These are phyloP conservation scores for Gymnoscelis rufifasciata DNA, from an alignment of 2,888 invertebrate species.

Conservation along the genomic window DNA sequence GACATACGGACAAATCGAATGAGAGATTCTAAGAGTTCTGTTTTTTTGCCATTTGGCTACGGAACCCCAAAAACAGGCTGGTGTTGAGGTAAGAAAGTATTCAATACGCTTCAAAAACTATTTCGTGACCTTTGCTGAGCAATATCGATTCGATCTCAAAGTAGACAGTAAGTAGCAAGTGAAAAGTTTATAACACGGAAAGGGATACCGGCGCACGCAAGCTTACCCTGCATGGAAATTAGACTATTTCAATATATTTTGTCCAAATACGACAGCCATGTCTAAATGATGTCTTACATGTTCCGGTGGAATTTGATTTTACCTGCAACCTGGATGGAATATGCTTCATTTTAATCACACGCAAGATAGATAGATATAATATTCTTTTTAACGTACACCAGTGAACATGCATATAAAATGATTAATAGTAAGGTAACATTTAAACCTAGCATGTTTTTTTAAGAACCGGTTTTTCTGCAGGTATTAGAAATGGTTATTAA, in stretches of 20 bases:
- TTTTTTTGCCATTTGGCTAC: too few relatives aligned
- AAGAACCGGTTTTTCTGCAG: too few relatives aligned
- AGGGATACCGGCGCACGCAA: conserved; percentile 62
- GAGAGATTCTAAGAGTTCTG: too few relatives aligned
- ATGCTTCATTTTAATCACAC: conserved; percentile 9
- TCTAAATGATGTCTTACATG: conserved; percentile 36
- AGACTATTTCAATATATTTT: conserved; percentile 42
- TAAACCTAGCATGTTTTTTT: too few relatives aligned
- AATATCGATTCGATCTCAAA: conserved; percentile 68
- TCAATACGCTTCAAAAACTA: conserved; percentile 20
- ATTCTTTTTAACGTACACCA: too few relatives aligned
- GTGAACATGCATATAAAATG: too few relatives aligned
- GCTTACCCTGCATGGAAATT: conserved; percentile 56
- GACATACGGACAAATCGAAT: too few relatives aligned
- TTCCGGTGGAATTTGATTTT: conserved; percentile 33
- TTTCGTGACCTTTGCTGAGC: conserved; percentile 58
- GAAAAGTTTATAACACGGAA: conserved; percentile 71
- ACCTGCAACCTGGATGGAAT: conserved; percentile 25
- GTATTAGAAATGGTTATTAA: too few relatives aligned
- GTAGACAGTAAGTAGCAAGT: conserved; percentile 46
- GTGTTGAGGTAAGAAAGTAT: too few relatives aligned
- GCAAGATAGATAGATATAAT: not conserved
- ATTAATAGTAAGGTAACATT: too few relatives aligned
- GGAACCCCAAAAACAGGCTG: too few relatives aligned
- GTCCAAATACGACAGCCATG: conserved; percentile 38